Evolutionary conservation across 2,888 invertebrate species (phyloP).

Genomic region (Zelleria hepariella): DNA sequence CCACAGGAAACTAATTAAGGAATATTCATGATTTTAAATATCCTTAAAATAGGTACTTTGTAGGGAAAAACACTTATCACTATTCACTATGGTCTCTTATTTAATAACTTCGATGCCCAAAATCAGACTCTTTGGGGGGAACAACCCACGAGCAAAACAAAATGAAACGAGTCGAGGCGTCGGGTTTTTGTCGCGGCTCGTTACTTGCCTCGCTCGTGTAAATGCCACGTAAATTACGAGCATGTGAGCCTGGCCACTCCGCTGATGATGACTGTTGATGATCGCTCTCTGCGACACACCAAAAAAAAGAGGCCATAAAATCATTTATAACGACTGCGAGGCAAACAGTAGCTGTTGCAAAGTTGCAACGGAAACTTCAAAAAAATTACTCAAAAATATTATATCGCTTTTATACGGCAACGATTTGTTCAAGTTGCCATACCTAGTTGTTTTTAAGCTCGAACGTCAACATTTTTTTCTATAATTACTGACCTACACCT

Average conservation of each 20-base stretch:
- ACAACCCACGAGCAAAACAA: constrained; percentile 21
- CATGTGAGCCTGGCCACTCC: neutral
- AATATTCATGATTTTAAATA: no score
- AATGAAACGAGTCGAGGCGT: constrained; percentile 27
- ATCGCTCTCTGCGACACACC: neutral
- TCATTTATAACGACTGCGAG: neutral
- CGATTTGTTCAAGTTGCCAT: no score
- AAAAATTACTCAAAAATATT: no score
- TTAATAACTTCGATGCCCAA: no score
- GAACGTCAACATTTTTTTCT: no score
- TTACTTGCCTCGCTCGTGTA: constrained; percentile 28
- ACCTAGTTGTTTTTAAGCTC: no score
- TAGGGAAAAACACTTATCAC: no score
- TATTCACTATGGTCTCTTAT: no score
- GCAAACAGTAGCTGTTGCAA: neutral
- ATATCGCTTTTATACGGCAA: no score
- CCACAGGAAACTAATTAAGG: no score
- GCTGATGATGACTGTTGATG: neutral
- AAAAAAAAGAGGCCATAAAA: neutral
- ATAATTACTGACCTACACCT: neutral
- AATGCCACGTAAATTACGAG: constrained; percentile 16
- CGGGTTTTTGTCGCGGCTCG: constrained; percentile 47
- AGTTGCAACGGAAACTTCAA: no score
- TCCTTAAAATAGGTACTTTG: no score
- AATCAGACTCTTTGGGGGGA: constrained; percentile 4